phyloP scores from a whole-genome alignment of 2,797 vertebrate species.

The Myripristis jacobus region DNA sequence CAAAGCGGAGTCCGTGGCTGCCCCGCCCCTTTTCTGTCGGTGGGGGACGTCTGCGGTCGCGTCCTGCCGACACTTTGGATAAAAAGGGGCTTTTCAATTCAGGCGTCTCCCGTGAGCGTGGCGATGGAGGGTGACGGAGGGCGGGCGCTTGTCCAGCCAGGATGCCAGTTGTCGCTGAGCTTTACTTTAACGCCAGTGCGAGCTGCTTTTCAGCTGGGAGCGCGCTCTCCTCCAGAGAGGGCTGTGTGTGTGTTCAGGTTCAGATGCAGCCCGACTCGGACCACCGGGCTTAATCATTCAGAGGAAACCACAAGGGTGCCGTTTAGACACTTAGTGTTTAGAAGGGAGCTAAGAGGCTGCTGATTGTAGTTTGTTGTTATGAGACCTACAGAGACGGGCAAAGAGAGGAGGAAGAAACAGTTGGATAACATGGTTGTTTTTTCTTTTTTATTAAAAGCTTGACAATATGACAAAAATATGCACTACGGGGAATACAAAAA shows the following conservation, averaged over 20 bases:
- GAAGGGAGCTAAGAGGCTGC: constrained; percentile 90
- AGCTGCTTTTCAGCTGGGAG: constrained; percentile 32
- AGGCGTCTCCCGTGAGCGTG: constrained; percentile 32
- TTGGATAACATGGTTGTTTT: constrained; percentile 81
- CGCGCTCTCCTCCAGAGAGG: constrained; percentile 40
- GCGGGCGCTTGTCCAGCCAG: constrained; percentile 21
- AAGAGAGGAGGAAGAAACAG: constrained; percentile 84
- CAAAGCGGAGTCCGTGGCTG: constrained; percentile 8
- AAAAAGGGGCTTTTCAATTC: constrained; percentile 39
- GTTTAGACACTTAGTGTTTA: constrained; percentile 74
- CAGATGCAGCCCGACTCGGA: constrained; percentile 51
- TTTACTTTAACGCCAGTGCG: constrained; percentile 23
- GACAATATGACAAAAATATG: constrained; percentile 84
- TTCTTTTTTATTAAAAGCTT: constrained; percentile 83
- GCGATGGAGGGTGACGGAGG: constrained; percentile 36
- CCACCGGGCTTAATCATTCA: constrained; percentile 50
- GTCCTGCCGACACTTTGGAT: constrained; percentile 44
- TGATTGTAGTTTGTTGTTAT: constrained; percentile 99
- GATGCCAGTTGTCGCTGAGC: background rate
- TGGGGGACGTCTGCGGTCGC: constrained; percentile 13
- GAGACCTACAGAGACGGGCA: constrained; percentile 92
- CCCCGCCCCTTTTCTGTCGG: constrained; percentile 21
- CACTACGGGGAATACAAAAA: constrained; percentile 77
- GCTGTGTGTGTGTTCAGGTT: constrained; percentile 22
- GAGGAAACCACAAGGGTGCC: constrained; percentile 49